Evolutionary conservation across 2,888 invertebrate species (phyloP).

Genomic region (Leptothorax acervorum): DNA sequence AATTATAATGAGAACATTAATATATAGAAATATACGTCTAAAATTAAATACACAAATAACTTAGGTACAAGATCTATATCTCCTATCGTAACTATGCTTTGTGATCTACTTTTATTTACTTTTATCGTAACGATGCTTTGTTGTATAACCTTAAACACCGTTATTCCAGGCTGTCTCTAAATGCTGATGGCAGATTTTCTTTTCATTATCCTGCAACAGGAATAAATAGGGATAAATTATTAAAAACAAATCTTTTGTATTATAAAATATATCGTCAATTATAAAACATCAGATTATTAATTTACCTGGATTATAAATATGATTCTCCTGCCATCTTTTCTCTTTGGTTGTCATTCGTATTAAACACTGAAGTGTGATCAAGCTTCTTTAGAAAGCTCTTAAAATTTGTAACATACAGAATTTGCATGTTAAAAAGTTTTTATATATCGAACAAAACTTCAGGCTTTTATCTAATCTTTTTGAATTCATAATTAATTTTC

Average conservation of each 20-base stretch:
- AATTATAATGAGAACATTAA: background rate
- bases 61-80: background rate
- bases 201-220: slow-evolving; percentile 11
- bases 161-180: background rate
- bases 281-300: background rate
- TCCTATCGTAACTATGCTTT: background rate
- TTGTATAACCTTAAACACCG: background rate
- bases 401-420: background rate
- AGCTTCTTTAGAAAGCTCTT: background rate
- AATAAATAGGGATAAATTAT: background rate
- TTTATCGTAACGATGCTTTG: background rate
- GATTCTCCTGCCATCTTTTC: background rate
- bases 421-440: background rate
- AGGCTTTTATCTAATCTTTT: background rate
- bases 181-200: background rate
- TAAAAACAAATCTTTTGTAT: background rate
- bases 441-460: background rate
- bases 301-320: slow-evolving; percentile 3
- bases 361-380: background rate
- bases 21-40: background rate
- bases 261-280: background rate
- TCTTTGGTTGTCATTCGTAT: background rate
- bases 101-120: too few relatives aligned
- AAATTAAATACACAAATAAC: background rate
- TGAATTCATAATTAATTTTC: background rate